These are phyloP conservation scores for Drosophila littoralis DNA, from an alignment of 1,140 invertebrate species.

Conservation along the genomic window DNA sequence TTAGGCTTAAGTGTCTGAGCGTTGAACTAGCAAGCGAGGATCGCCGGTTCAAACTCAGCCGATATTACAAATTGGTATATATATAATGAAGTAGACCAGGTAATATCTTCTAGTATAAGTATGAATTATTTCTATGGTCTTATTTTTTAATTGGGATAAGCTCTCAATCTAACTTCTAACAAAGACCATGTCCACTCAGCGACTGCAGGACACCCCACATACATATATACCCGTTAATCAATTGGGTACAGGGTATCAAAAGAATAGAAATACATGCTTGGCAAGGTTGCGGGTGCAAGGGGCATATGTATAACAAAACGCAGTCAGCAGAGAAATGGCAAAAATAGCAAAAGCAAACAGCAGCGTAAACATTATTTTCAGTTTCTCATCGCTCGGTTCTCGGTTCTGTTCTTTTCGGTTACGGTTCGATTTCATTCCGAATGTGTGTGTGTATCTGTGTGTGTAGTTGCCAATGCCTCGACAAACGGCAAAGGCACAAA, in stretches of 20 bases:
- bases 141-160: no score
- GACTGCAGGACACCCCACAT: no score
- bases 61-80: no score
- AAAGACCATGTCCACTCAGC: no score
- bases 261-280: conserved; percentile 21
- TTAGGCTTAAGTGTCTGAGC: no score
- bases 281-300: conserved; percentile 1
- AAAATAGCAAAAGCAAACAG: conserved; percentile 79
- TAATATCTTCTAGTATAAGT: no score
- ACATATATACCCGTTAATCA: neutral
- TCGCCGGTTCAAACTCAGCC: no score
- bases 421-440: conserved; percentile 38
- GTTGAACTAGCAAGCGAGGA: no score
- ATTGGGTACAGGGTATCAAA: neutral
- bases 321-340: conserved; percentile 54
- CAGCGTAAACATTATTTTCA: conserved; percentile 81
- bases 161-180: no score
- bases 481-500: conserved; percentile 42
- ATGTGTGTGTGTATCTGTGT: conserved; percentile 41
- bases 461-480: conserved; percentile 28
- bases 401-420: conserved; percentile 16
- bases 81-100: no score
- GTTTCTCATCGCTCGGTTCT: conserved; percentile 54
- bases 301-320: conserved; percentile 29
- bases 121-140: no score